A percentile compares a stretch with the other conserved stretches of the same genome.
Conservation (phyloP, 2,888 invertebrate species). For the Escarpia spicata region DNA sequence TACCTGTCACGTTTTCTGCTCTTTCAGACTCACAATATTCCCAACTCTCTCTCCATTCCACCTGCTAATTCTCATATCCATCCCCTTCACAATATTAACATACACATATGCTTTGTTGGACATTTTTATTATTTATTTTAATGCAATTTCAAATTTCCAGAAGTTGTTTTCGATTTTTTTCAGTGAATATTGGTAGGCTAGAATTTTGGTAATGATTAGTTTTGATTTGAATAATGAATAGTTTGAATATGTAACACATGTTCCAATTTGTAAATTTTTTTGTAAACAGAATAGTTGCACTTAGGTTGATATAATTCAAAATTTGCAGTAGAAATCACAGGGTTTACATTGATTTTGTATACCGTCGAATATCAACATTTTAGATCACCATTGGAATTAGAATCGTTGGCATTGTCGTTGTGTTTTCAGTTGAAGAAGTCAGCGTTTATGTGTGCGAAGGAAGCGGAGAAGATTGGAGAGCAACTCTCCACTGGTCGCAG, state of each 20-base stretch:
- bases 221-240: not conserved
- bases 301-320: too few relatives aligned
- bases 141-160: not conserved
- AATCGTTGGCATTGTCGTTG: not conserved
- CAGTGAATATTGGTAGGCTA: too few relatives aligned
- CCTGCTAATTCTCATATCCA: too few relatives aligned
- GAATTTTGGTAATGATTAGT: not conserved
- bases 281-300: too few relatives aligned
- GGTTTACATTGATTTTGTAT: too few relatives aligned
- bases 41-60: too few relatives aligned
- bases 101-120: not conserved
- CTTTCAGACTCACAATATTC: too few relatives aligned
- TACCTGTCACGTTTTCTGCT: too few relatives aligned
- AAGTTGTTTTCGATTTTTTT: too few relatives aligned
- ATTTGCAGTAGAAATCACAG: too few relatives aligned
- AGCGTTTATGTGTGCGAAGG: slow-evolving; percentile 85
- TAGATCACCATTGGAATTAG: not conserved
- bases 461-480: slow-evolving; percentile 91
- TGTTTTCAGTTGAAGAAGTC: slow-evolving; percentile 78
- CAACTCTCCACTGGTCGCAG: slow-evolving; percentile 64
- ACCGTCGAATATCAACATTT: not conserved
- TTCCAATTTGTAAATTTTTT: slow-evolving; percentile 24
- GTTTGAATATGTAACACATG: not conserved
- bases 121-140: slow-evolving; percentile 8
- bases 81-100: too few relatives aligned